A percentile compares a stretch with the other conserved stretches of the same genome.
Evolutionary conservation across 2,888 invertebrate genomes (phyloP).

Genomic region (Tuta absoluta): DNA sequence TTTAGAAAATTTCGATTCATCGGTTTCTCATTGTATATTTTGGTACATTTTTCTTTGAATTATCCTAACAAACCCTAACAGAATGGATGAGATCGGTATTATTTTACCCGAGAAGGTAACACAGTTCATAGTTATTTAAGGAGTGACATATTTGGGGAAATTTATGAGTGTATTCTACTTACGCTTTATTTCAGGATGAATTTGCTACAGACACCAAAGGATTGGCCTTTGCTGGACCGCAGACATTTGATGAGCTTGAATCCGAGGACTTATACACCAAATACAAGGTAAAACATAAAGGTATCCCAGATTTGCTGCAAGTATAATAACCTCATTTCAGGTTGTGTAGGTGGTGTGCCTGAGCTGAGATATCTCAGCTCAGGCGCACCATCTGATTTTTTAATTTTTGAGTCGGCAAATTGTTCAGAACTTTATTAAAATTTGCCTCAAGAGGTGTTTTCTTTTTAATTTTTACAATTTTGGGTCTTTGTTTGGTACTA

Average conservation of each 20-base stretch:
- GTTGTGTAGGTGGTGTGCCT: no score
- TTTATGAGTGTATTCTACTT: background rate
- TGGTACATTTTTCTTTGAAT: constrained; percentile 25
- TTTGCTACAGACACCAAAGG: constrained; percentile 83
- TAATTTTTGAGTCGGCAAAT: no score
- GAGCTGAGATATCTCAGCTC: no score
- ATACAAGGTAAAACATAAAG: constrained; percentile 87
- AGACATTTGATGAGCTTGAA: constrained; percentile 90
- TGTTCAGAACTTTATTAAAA: no score
- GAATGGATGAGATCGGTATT: constrained; percentile 92
- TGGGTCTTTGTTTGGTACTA: no score
- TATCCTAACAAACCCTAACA: constrained; percentile 28
- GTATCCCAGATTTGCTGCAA: background rate
- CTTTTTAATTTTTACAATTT: no score
- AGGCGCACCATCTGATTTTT: no score
- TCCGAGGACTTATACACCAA: constrained; percentile 97
- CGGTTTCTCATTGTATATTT: constrained; percentile 25
- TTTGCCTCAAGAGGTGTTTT: no score
- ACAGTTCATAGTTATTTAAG: background rate
- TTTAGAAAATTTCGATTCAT: constrained; percentile 23
- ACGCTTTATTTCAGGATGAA: constrained; percentile 81
- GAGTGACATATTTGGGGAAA: background rate
- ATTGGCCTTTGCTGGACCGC: constrained; percentile 84
- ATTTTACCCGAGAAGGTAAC: constrained; percentile 90
- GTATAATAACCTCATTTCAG: background rate